Base-by-base conservation (phyloP, 2,888 invertebrate species). In the Griposia aprilina region DNA sequence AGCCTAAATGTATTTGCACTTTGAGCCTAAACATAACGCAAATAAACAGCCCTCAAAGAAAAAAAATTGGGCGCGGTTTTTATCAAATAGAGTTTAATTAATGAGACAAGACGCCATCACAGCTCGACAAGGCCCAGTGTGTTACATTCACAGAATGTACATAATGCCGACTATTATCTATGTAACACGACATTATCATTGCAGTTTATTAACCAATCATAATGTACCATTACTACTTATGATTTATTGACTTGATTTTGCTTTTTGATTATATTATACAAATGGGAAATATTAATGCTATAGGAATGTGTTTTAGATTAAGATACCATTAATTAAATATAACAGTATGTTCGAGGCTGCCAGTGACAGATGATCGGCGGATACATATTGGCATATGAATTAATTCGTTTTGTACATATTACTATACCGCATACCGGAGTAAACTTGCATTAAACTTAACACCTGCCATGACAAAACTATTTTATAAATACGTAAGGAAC, bases 241-340 rank as follows among this genome's bases (percentile, higher is more conserved):
- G 84, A 88, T 88, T 87, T 84, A 87, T 87, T 74, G 59, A 59
- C 72, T 76, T 68, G 65, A 73, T 77, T 77, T 81, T 48, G 83
- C 55, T n/a, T 81, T 87, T 78, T 79, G 80, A 79, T 77, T 87
- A 52, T 68, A 85, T 71, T 83, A 77, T 74, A 81, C 80, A 78
- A 82, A 85, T 76, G 72, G 50, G 66, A 69, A 75, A 76, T 84
- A 77, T 66, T 57, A 74, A 79, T 78, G 74, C 55, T 57, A 65
- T 78, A 72, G n/a, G 69, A 72, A 80, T 80, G 78, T 76, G 76
- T 74, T 72, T 78, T 78, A 83, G 62, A 84, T 81, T 76, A 78
- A 78, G 55, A 82, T 68, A 66, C 52, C 67, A 80, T 86, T 80
- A 60, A 71, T 82, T 82, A 13, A 26, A 79, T 62, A 62, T 78